phyloP scores from a whole-genome alignment of 2,888 invertebrate species.

The Dasypolia templi region DNA sequence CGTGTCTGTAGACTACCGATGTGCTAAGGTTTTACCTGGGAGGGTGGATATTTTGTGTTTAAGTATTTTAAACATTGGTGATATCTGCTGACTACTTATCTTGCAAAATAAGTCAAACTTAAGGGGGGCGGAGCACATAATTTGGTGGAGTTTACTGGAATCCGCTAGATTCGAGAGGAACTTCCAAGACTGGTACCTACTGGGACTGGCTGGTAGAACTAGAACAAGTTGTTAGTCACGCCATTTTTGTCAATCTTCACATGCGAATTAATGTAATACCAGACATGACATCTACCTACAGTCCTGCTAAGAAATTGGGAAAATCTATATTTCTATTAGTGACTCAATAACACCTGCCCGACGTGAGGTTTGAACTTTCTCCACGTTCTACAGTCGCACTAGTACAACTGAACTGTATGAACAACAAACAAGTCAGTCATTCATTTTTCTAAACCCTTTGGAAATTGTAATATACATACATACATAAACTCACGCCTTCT shows the following conservation, averaged over 20 bases:
- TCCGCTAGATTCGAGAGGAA: neutral
- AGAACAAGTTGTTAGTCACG: neutral
- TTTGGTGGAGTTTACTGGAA: neutral
- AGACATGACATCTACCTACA: neutral
- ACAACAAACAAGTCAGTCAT: neutral
- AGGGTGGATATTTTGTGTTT: neutral
- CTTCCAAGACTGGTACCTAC: neutral
- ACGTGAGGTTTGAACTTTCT: neutral
- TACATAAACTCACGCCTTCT: too few relatives aligned
- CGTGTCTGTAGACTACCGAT: slow-evolving; percentile 37
- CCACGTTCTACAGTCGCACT: neutral
- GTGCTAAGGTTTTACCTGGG: slow-evolving; percentile 25
- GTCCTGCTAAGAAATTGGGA: neutral
- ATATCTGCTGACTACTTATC: neutral
- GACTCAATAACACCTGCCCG: neutral
- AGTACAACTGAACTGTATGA: too few relatives aligned
- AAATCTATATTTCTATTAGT: neutral
- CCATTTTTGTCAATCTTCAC: neutral
- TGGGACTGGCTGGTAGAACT: neutral
- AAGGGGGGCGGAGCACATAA: neutral
- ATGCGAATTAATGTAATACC: neutral
- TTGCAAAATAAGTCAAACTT: neutral
- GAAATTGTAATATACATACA: neutral
- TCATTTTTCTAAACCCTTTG: neutral
- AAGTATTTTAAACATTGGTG: neutral